Evolutionary conservation across 2,113 vertebrate species (phyloP).

Genomic region (Globicephala melas): DNA sequence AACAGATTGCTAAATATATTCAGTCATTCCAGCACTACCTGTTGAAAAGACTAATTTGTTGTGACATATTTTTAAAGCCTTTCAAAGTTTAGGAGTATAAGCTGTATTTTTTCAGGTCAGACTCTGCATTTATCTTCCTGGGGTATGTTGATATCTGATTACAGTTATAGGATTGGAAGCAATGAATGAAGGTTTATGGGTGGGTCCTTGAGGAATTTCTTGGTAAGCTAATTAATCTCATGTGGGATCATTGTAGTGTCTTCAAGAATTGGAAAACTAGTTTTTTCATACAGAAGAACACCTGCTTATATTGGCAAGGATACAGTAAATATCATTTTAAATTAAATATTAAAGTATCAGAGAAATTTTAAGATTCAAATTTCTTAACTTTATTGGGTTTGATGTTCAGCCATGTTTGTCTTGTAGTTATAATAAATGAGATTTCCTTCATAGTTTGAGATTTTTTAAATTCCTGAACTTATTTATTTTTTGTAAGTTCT

Average conservation of each 20-base stretch:
- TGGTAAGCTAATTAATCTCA: neutral
- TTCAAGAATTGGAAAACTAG: neutral
- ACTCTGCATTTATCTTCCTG: neutral
- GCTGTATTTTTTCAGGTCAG: neutral
- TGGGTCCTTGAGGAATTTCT: slow-evolving; percentile 1
- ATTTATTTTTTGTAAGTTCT: neutral
- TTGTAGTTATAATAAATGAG: neutral
- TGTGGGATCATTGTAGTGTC: neutral
- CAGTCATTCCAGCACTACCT: neutral
- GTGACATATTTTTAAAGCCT: neutral
- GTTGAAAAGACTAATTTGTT: neutral
- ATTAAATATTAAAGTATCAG: neutral
- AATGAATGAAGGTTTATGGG: neutral
- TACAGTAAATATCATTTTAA: neutral
- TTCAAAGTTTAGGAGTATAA: neutral
- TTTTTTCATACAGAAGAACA: neutral
- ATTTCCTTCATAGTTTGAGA: neutral
- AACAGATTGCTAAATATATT: neutral
- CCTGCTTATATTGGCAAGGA: neutral
- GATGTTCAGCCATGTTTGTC: neutral
- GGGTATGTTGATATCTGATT: neutral
- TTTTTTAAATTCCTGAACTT: neutral
- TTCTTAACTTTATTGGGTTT: neutral
- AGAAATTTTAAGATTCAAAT: neutral
- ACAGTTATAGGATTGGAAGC: neutral